Conservation (phyloP, 2,888 invertebrate species). For the Slavum lentiscoides region DNA sequence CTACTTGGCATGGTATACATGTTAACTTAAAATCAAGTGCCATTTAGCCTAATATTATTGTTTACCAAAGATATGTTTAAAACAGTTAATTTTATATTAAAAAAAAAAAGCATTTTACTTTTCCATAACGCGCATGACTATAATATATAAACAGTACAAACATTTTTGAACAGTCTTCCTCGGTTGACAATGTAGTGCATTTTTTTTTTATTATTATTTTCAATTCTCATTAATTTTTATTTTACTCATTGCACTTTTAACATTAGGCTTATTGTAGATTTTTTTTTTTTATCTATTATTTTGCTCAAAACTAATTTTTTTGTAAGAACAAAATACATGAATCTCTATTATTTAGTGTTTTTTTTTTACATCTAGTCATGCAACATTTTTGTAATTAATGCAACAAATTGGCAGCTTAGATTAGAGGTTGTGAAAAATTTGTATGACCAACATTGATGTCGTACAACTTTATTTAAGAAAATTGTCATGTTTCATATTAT, state of each 20-base stretch:
- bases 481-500: constrained; percentile 50
- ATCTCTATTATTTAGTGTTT: constrained; percentile 43
- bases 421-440: constrained; percentile 45
- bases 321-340: constrained; percentile 43
- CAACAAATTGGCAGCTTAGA: constrained; percentile 42
- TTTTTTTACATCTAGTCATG: constrained; percentile 50
- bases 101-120: constrained; percentile 22
- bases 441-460: constrained; percentile 30
- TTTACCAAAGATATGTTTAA: constrained; percentile 52
- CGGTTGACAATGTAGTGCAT: constrained; percentile 34
- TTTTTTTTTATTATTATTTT: constrained; percentile 22
- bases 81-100: constrained; percentile 41
- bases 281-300: constrained; percentile 38
- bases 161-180: constrained; percentile 43
- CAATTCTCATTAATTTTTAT: constrained; percentile 26
- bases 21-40: constrained; percentile 28
- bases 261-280: constrained; percentile 37
- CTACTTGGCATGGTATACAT: constrained; percentile 35
- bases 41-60: constrained; percentile 43
- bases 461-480: constrained; percentile 38
- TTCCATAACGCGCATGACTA: constrained; percentile 37
- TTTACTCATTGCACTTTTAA: constrained; percentile 47
- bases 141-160: constrained; percentile 40
- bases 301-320: constrained; percentile 53
- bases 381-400: constrained; percentile 44